Conservation (phyloP, 1,140 invertebrate genomes). For the Euschistus heros region DNA sequence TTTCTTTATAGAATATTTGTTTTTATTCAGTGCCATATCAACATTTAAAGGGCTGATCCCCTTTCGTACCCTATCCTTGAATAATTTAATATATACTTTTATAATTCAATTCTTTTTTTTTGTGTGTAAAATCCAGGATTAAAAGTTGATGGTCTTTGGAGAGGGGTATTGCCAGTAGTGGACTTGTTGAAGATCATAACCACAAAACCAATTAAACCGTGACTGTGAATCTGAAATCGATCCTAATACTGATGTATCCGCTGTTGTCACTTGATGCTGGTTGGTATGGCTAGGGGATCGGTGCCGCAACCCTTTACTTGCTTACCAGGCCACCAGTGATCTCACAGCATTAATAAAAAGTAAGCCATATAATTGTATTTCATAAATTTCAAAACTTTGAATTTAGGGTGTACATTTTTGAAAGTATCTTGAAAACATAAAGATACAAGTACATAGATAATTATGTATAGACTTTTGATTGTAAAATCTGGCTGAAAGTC, state of each 20-base stretch:
- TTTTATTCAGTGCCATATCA: too few species aligned
- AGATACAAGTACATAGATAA: too few species aligned
- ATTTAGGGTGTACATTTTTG: too few species aligned
- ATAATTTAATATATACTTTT: too few species aligned
- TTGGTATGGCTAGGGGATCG: conserved; percentile 41
- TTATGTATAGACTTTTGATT: too few species aligned
- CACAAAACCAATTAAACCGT: conserved; percentile 39
- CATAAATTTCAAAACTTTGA: too few species aligned
- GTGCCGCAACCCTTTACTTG: conserved; percentile 41
- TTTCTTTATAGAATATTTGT: too few species aligned
- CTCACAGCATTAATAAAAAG: conserved; percentile 33
- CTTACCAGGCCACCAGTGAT: conserved; percentile 35
- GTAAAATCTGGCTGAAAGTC: too few species aligned
- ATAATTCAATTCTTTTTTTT: too few species aligned
- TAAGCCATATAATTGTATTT: conserved; percentile 12
- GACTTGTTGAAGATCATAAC: conserved; percentile 37
- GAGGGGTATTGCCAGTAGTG: conserved; percentile 36
- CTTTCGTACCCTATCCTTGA: too few species aligned
- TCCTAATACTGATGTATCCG: conserved; percentile 36
- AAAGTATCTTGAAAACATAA: too few species aligned
- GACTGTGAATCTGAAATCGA: conserved; percentile 41
- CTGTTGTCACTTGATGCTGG: conserved; percentile 39
- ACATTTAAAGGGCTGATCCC: too few species aligned
- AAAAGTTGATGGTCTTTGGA: conserved; percentile 37
- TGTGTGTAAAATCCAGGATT: conserved; percentile 34